phyloP scores from a whole-genome alignment of 2,888 invertebrate genomes.

The Drosophila eohydei region DNA sequence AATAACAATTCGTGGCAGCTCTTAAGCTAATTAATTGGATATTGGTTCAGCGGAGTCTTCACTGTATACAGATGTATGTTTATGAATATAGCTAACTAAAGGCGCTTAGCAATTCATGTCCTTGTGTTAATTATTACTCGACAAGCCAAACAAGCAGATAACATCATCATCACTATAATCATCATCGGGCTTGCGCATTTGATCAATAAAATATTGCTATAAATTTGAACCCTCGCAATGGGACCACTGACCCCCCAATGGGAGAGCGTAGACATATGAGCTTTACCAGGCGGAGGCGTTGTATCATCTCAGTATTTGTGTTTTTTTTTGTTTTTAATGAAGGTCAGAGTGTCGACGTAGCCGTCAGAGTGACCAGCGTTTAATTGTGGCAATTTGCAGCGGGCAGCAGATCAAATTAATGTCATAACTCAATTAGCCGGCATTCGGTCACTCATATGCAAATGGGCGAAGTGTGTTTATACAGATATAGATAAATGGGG shows the following conservation, averaged over 20 bases:
- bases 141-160: conserved; percentile 15
- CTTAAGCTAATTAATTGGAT: neutral
- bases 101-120: conserved; percentile 40
- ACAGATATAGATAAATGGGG: neutral
- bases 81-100: conserved; percentile 22
- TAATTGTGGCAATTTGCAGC: conserved; percentile 73
- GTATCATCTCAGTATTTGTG: conserved; percentile 37
- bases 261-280: conserved; percentile 23
- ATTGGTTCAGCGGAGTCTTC: neutral
- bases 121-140: conserved; percentile 62
- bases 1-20: neutral
- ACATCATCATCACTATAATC: conserved; percentile 35
- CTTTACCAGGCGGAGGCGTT: conserved; percentile 25
- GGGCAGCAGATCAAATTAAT: conserved; percentile 71
- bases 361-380: conserved; percentile 48
- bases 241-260: conserved; percentile 36
- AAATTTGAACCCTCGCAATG: conserved; percentile 42
- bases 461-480: conserved; percentile 1
- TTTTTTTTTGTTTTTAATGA: conserved; percentile 45
- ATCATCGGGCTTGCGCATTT: conserved; percentile 49
- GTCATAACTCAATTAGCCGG: conserved; percentile 73
- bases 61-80: neutral
- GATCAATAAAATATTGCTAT: conserved; percentile 67
- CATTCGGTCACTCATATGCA: conserved; percentile 26
- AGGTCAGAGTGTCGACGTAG: conserved; percentile 65